Evolutionary conservation across 1,140 invertebrate species (phyloP).

Genomic region (Sogatella furcifera): DNA sequence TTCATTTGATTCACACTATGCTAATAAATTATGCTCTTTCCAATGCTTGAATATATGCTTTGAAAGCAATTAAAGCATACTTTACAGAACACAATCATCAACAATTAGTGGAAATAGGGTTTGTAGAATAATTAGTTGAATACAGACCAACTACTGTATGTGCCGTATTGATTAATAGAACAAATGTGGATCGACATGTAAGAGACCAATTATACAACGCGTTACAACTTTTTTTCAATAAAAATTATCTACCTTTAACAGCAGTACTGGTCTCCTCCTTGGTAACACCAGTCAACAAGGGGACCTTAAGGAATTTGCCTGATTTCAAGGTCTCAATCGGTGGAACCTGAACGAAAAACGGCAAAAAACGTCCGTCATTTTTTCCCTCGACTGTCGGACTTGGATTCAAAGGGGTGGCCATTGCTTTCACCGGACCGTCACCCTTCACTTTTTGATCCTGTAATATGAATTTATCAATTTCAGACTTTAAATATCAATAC

Average conservation of each 20-base stretch:
- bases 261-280: slow-evolving; percentile 55
- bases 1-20: too few species aligned
- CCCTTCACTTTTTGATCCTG: slow-evolving; percentile 26
- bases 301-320: slow-evolving; percentile 41
- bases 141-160: too few species aligned
- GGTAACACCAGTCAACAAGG: slow-evolving; percentile 55
- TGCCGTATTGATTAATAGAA: too few species aligned
- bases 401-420: slow-evolving; percentile 31
- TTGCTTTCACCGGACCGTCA: slow-evolving; percentile 35
- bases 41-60: too few species aligned
- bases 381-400: slow-evolving; percentile 50
- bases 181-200: too few species aligned
- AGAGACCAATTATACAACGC: too few species aligned
- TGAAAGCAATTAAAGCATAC: too few species aligned
- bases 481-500: neutral
- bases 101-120: too few species aligned
- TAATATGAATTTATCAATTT: neutral
- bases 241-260: slow-evolving; percentile 35
- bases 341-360: slow-evolving; percentile 19
- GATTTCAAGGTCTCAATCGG: slow-evolving; percentile 38
- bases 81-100: too few species aligned
- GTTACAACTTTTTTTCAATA: neutral
- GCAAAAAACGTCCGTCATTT: slow-evolving; percentile 41
- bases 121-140: too few species aligned
- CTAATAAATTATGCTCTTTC: too few species aligned